Evolutionary conservation across 2,888 invertebrate species (phyloP).

Genomic region (Zeuzera pyrina): DNA sequence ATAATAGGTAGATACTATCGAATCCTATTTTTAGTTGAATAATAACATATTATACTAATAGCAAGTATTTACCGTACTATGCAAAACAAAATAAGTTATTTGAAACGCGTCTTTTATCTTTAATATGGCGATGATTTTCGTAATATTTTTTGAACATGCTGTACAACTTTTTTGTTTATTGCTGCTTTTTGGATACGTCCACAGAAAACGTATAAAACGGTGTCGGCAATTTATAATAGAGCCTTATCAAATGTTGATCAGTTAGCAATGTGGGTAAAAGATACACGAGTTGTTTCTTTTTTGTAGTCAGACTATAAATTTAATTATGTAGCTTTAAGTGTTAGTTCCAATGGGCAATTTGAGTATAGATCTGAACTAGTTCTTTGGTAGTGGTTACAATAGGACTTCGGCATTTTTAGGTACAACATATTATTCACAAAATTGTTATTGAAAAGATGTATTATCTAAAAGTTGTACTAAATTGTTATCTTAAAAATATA

Average conservation of each 20-base stretch:
- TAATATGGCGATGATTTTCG: too few relatives aligned
- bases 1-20: too few relatives aligned
- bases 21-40: too few relatives aligned
- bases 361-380: neutral
- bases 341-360: constrained; percentile 11
- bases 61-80: too few relatives aligned
- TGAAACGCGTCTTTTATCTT: too few relatives aligned
- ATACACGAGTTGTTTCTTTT: constrained; percentile 22
- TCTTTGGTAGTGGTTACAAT: neutral
- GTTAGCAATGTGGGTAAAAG: constrained; percentile 23
- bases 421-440: too few relatives aligned
- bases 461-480: too few relatives aligned
- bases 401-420: constrained; percentile 2
- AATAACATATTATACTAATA: too few relatives aligned
- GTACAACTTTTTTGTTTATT: constrained; percentile 16
- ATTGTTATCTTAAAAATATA: too few relatives aligned
- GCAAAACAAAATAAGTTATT: too few relatives aligned
- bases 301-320: constrained; percentile 20
- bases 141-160: constrained; percentile 9
- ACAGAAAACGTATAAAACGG: constrained; percentile 24
- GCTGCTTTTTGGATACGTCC: constrained; percentile 19
- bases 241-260: constrained; percentile 29
- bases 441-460: too few relatives aligned
- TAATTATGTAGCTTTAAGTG: constrained; percentile 21
- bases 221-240: constrained; percentile 32